Evolutionary conservation across 2,888 invertebrate genomes (phyloP), one percentile per base, ranked within the genome.

Genomic region (Heliconius hortense): DNA sequence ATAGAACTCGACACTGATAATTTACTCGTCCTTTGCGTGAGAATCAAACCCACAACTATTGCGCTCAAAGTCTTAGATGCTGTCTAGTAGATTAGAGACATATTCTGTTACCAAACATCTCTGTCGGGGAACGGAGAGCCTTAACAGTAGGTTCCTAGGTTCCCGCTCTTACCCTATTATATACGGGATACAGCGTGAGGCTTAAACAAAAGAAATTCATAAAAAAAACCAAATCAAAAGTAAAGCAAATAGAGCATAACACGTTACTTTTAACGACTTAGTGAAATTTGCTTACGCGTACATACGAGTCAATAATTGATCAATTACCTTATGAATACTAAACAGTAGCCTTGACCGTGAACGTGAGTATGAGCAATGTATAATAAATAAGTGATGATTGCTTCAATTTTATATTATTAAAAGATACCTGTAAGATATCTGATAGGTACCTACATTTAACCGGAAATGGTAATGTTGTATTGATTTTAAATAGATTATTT

Each of bases 281-380:
- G 68, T 66, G 39, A 71, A 43, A 71, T 75, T 35, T 28, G 56
- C 73, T 39, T 74, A 56, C 35, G 39, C 56, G 48, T 68, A 68
- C 64, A 70, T 53, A 67, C 48, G 48, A 53, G 62, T 35, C n/a
- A 59, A 35, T 72, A 67, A 78, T 75, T 72, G 60, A 70, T 35
- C 73, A 78, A 76, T 76, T 74, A 74, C 62, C 64, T 68, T 70
- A 72, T 68, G 73, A 73, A 76, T 73, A 69, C 63, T 53, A 72
- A 31, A 75, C 67, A 63, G 43, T 68, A 75, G 66, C 81, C 79
- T 79, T 80, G 79, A 76, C 80, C 77, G 74, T 80, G 81, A 79
- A 79, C 77, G 79, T 76, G 76, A 74, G 67, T 66, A 77, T 62
- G 48, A 64, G 56, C 74, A 39, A 74, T 74, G 35, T 62, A 68